Evolutionary conservation across 35 echinoderm and acorn worm genomes (phyloP).

Genomic region (Eucidaris tribuloides): DNA sequence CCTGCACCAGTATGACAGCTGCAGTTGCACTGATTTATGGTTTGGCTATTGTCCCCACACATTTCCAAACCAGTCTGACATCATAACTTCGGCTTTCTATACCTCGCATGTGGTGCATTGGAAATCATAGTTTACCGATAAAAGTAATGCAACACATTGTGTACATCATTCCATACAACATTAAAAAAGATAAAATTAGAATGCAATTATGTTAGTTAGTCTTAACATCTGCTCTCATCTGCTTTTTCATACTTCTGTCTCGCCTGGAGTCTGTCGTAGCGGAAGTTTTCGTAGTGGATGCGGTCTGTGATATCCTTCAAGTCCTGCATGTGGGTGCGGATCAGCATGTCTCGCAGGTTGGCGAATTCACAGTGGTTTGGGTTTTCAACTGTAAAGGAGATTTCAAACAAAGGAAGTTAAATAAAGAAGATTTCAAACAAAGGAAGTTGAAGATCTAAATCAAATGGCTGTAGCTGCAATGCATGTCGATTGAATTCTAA

Average conservation of each 20-base stretch:
- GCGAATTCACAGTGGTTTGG: conserved; percentile 93
- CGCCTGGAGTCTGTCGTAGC: conserved; percentile 75
- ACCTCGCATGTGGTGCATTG: background rate
- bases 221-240: conserved; percentile 73
- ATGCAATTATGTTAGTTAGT: background rate
- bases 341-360: conserved; percentile 91
- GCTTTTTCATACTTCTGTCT: conserved; percentile 79
- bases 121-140: background rate
- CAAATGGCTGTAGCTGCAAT: too few relatives aligned
- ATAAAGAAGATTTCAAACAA: too few relatives aligned
- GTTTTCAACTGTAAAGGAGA: conserved; percentile 87
- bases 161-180: background rate
- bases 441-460: too few relatives aligned
- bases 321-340: conserved; percentile 95
- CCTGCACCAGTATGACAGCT: too few relatives aligned
- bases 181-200: background rate
- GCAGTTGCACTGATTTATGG: too few relatives aligned
- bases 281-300: conserved; percentile 98
- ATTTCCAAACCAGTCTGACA: background rate
- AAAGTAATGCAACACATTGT: background rate
- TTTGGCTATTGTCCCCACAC: background rate
- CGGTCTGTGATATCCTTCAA: conserved; percentile 94
- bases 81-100: background rate
- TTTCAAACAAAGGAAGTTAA: too few relatives aligned
- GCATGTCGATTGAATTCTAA: too few relatives aligned